Evolutionary conservation across 2,888 invertebrate species (phyloP), one percentile per base, ranked within the genome.

Genomic region (Caenorhabditis afra): DNA sequence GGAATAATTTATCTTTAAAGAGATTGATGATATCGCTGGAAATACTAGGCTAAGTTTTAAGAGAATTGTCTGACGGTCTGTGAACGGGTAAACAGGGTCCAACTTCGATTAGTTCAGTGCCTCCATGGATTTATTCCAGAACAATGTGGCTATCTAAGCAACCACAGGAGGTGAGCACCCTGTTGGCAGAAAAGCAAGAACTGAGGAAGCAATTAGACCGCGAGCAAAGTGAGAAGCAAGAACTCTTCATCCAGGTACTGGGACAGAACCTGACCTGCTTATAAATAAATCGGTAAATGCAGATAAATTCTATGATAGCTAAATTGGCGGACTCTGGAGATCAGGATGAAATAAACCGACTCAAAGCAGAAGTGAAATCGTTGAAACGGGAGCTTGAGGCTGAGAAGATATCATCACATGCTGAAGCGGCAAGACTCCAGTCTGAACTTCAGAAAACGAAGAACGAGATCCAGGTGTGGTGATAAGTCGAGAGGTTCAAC

Each of bases 171-270:
- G 84, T 87, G 3, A 85, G 86, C 61, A 57, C 81, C 14, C 71
- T 89, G n/a, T 78, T 85, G 68, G 82, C 83, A 16, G 87, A 89
- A 68, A 89, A 89, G 55, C 79, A 85, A 44, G 88, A 88, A 49
- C 77, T 88, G 16, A 81, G 87, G n/a, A 80, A 79, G 37, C 88
- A 89, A 50, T 77, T 89, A 58, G 86, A 88, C 22, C 74, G 89
- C 23, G 89, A 89, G 67, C 87, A 89, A 52, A 86, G 61, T 59
- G 89, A 89, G 39, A 89, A 89, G 68, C 87, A 86, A 16, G 89
- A 89, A 68, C 76, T 89, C 7, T 89, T 89, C 73, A 81, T 86
- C 79, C 88, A 89, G 86, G 88, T 88, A 66, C 37, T 41, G 41
- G 2, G 11, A 3, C 14, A 8, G 14, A 41, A 2, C 3, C 14